These are phyloP conservation scores for Plagodis pulveraria DNA, from an alignment of 2,888 invertebrate genomes.

Conservation along the genomic window DNA sequence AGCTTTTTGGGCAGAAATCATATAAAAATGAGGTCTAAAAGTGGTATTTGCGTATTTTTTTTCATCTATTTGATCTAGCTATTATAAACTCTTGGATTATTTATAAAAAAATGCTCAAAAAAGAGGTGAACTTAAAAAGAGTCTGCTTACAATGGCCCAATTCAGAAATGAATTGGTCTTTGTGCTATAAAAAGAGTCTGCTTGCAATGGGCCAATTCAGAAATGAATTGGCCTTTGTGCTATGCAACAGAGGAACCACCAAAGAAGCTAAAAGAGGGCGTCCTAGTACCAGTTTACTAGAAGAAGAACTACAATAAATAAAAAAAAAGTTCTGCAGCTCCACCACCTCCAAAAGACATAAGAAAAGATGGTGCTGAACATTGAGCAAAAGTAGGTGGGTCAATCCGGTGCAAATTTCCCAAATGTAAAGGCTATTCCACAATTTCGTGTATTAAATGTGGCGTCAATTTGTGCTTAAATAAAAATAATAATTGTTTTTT, in stretches of 20 bases:
- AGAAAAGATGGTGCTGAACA: slow-evolving; percentile 52
- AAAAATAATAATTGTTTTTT: slow-evolving; percentile 50
- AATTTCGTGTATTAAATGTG: slow-evolving; percentile 52
- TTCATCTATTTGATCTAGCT: slow-evolving; percentile 31
- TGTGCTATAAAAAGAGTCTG: slow-evolving; percentile 52
- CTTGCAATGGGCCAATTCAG: slow-evolving; percentile 50
- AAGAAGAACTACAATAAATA: slow-evolving; percentile 50
- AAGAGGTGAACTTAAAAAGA: slow-evolving; percentile 50
- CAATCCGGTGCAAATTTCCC: slow-evolving; percentile 54
- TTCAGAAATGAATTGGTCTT: slow-evolving; percentile 49
- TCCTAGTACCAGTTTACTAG: slow-evolving; percentile 45
- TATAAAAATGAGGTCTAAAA: slow-evolving; percentile 50
- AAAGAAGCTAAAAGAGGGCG: slow-evolving; percentile 33
- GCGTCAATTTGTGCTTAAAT: slow-evolving; percentile 49
- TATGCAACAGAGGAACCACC: slow-evolving; percentile 53
- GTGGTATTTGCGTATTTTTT: slow-evolving; percentile 56
- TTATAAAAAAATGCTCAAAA: slow-evolving; percentile 44
- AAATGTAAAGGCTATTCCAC: slow-evolving; percentile 54
- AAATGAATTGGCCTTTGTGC: slow-evolving; percentile 51
- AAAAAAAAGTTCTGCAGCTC: slow-evolving; percentile 40
- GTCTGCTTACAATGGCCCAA: slow-evolving; percentile 51
- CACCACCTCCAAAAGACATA: slow-evolving; percentile 42
- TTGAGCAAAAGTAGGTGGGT: slow-evolving; percentile 33
- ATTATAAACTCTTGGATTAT: too few species aligned
- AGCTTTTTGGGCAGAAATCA: too few species aligned